Evolutionary conservation across 1,140 invertebrate species (phyloP).

Genomic region (Mactra quadrangularis): DNA sequence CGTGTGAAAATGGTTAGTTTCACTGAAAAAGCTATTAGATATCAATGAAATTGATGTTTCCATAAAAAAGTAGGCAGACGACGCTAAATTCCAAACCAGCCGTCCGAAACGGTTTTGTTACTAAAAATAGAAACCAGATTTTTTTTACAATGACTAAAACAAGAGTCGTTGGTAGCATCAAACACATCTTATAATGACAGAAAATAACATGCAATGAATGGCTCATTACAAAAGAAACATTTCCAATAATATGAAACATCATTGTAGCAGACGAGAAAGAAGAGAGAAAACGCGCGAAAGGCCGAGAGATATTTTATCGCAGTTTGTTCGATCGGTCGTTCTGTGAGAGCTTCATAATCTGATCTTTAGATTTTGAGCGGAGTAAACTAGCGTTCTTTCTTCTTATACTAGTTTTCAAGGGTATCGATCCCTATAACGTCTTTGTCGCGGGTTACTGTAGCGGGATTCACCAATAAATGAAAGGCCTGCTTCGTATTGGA

Average conservation of each 20-base stretch:
- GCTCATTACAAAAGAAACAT: slow-evolving; percentile 39
- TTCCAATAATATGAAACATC: slow-evolving; percentile 30
- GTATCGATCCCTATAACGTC: slow-evolving; percentile 1
- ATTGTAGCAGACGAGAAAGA: slow-evolving; percentile 24
- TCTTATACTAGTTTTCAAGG: slow-evolving; percentile 18
- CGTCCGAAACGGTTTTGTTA: no score
- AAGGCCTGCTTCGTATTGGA: slow-evolving; percentile 5
- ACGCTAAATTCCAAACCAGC: no score
- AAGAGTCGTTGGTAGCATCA: background rate
- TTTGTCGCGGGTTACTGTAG: slow-evolving; percentile 1
- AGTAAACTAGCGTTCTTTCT: slow-evolving; percentile 4
- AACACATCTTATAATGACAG: slow-evolving; percentile 3
- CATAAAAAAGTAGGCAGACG: no score
- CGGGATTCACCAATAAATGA: slow-evolving; percentile 7
- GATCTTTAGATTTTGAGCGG: slow-evolving; percentile 31
- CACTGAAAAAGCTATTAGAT: no score
- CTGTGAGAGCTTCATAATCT: slow-evolving; percentile 32
- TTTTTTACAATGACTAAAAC: background rate
- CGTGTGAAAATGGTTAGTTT: no score
- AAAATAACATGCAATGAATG: slow-evolving; percentile 19
- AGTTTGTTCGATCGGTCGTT: slow-evolving; percentile 13
- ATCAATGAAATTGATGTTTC: no score
- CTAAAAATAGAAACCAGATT: no score
- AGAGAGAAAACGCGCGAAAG: slow-evolving; percentile 10
- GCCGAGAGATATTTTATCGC: background rate